Percentiles rank a stretch among this genome's conserved stretches.
Conservation (phyloP, 2,113 vertebrate species). For the Cnemophilus loriae region DNA sequence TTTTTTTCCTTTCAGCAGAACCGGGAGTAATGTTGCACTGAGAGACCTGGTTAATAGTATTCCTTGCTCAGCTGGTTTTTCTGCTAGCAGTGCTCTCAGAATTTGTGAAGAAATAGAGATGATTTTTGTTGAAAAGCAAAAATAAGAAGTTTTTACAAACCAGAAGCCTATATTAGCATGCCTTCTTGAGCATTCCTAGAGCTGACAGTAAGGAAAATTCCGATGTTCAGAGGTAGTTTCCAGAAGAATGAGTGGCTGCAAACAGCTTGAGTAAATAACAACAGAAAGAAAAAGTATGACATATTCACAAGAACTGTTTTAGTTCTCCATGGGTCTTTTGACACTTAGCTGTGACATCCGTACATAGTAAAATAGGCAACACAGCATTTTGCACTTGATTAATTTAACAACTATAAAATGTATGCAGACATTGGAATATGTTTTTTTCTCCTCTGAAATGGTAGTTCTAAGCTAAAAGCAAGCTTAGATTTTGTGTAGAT, state of each 20-base stretch:
- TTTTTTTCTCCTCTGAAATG: neutral
- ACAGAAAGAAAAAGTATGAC: neutral
- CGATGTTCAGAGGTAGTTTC: neutral
- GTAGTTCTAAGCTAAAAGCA: neutral
- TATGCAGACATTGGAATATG: neutral
- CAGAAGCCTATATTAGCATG: neutral
- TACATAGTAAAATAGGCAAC: neutral
- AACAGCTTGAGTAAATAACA: neutral
- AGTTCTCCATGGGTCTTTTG: neutral
- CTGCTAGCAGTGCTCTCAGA: neutral
- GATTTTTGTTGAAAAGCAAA: neutral
- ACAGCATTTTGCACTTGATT: neutral
- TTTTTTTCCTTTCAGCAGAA: neutral
- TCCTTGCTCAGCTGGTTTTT: neutral
- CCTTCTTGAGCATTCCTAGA: neutral
- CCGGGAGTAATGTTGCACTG: neutral
- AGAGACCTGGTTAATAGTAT: neutral
- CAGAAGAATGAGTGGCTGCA: neutral
- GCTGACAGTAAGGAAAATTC: neutral
- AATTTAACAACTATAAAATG: neutral
- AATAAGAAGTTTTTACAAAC: neutral
- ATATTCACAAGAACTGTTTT: neutral
- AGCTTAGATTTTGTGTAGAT: neutral
- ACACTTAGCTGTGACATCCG: neutral
- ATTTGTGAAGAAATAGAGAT: neutral